Percentiles rank a stretch among this genome's conserved stretches.
Evolutionary conservation across 2,888 invertebrate genomes (phyloP).

Genomic region (Ophion ventricosus): DNA sequence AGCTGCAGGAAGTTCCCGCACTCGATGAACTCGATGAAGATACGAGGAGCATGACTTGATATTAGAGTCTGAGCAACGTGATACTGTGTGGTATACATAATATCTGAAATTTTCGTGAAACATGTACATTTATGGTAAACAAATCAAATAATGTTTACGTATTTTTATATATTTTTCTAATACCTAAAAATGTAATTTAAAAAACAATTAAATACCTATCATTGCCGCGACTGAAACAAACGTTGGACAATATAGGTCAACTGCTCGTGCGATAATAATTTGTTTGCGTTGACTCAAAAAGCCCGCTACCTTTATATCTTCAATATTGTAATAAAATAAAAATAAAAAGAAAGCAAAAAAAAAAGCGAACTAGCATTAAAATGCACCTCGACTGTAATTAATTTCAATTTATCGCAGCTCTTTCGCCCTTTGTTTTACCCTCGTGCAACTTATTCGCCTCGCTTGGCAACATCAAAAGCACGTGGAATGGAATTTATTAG

Average conservation of each 20-base stretch:
- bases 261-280: background rate
- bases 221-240: background rate
- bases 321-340: background rate
- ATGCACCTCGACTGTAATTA: background rate
- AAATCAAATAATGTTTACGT: background rate
- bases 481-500: slow-evolving; percentile 51
- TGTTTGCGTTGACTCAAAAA: background rate
- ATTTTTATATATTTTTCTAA: background rate
- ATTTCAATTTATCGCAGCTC: background rate
- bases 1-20: slow-evolving; percentile 33
- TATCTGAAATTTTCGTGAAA: background rate
- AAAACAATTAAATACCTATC: background rate
- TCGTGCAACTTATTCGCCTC: slow-evolving; percentile 26
- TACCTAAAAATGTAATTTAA: background rate
- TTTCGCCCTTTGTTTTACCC: slow-evolving; percentile 2
- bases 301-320: background rate
- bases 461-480: slow-evolving; percentile 54
- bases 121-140: background rate
- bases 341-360: background rate
- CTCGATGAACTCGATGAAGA: slow-evolving; percentile 6
- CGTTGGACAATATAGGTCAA: background rate
- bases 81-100: background rate
- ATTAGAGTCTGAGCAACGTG: background rate
- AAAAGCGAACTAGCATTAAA: background rate
- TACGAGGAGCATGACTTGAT: slow-evolving; percentile 3